phyloP scores from a whole-genome alignment of 2,113 vertebrate genomes.

The Tamias sibiricus region DNA sequence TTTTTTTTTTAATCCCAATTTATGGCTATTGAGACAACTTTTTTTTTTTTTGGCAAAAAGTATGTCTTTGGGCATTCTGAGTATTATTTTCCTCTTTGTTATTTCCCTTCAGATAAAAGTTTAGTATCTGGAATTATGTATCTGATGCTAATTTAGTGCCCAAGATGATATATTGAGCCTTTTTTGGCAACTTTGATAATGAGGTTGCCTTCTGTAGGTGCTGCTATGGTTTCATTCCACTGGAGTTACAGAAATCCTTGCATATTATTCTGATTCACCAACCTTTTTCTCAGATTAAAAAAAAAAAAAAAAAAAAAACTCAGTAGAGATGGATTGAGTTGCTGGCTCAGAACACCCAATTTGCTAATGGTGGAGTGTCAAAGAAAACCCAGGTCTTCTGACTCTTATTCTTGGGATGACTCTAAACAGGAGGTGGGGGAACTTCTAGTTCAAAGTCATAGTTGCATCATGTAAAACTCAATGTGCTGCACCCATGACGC shows the following conservation, averaged over 20 bases:
- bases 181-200: neutral
- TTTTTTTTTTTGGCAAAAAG: neutral
- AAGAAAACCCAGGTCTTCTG: neutral
- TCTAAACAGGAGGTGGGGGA: neutral
- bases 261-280: neutral
- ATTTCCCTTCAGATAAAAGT: neutral
- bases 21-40: neutral
- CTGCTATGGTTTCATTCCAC: neutral
- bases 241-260: neutral
- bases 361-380: neutral
- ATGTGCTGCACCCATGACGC: neutral
- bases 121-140: neutral
- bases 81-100: neutral
- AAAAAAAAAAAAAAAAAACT: too few species aligned
- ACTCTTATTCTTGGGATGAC: neutral
- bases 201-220: neutral
- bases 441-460: neutral
- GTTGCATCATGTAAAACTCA: neutral
- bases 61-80: neutral
- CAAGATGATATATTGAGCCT: neutral
- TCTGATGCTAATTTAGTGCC: neutral
- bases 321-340: neutral
- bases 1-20: neutral
- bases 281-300: slow-evolving; percentile 6
- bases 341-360: neutral